Evolutionary conservation across 2,888 invertebrate species (phyloP).

Genomic region (Merodon equestris): DNA sequence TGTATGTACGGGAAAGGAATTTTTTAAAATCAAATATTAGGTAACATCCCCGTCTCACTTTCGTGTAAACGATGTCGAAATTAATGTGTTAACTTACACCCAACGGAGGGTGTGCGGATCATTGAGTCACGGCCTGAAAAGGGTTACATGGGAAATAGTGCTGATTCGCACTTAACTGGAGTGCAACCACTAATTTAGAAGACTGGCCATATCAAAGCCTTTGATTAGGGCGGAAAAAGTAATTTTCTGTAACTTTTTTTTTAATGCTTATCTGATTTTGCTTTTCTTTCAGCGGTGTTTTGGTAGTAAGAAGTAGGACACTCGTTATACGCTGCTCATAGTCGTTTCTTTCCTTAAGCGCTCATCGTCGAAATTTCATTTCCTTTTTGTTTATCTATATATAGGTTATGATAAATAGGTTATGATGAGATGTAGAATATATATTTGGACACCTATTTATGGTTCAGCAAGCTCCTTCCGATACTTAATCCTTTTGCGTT

Average conservation of each 20-base stretch:
- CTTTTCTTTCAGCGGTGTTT: no score
- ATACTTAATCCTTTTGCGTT: no score
- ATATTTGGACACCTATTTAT: no score
- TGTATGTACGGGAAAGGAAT: slow-evolving; percentile 21
- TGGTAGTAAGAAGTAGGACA: no score
- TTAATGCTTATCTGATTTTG: no score
- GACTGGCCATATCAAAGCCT: slow-evolving; percentile 37
- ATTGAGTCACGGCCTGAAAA: background rate
- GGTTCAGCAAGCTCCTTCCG: no score
- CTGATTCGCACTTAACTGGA: slow-evolving; percentile 22
- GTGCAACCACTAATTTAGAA: slow-evolving; percentile 51
- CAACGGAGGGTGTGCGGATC: background rate
- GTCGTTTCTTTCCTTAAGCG: no score
- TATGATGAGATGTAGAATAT: no score
- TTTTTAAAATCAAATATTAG: slow-evolving; percentile 50
- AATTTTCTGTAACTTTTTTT: background rate
- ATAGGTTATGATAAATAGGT: no score
- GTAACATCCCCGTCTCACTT: slow-evolving; percentile 11
- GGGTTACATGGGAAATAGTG: background rate
- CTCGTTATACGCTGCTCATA: no score
- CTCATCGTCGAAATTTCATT: no score
- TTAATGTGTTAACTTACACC: slow-evolving; percentile 1
- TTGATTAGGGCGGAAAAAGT: background rate
- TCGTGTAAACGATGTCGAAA: background rate
- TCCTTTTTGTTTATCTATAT: no score